Evolutionary conservation across 2,797 vertebrate genomes (phyloP).

Genomic region (Cercopithecus hamlyni): DNA sequence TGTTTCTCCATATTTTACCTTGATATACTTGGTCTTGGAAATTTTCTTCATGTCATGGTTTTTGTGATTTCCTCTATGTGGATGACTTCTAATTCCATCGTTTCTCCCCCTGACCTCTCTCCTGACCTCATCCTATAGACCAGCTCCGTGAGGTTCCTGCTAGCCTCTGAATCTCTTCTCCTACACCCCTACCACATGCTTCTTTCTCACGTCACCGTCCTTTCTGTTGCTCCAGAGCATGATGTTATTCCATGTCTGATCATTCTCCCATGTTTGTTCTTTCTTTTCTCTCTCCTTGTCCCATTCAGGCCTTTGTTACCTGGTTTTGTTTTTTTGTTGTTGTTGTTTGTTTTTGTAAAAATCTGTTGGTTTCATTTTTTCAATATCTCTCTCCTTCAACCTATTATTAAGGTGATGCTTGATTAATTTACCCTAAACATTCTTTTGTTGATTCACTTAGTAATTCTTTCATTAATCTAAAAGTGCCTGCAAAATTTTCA

Average conservation of each 20-base stretch:
- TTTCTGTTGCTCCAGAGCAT: background rate
- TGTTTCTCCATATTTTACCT: background rate
- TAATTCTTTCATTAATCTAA: background rate
- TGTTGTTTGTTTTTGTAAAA: too few relatives aligned
- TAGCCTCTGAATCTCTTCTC: background rate
- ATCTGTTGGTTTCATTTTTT: background rate
- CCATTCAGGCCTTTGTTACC: background rate
- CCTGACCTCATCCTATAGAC: background rate
- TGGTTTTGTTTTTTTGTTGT: background rate
- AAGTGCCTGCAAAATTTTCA: background rate
- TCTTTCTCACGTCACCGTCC: background rate
- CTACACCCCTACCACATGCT: too few relatives aligned
- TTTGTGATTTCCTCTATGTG: background rate
- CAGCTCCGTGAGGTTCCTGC: background rate
- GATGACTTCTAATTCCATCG: background rate
- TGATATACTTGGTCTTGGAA: background rate
- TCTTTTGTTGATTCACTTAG: background rate
- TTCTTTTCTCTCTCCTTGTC: background rate
- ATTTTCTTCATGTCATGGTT: background rate
- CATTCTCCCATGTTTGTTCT: background rate
- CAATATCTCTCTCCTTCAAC: background rate
- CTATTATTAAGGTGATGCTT: background rate
- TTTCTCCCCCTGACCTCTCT: background rate
- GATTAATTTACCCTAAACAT: constrained; percentile 2
- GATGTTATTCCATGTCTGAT: background rate